Percentiles rank a stretch among this genome's conserved stretches.
phyloP scores from a whole-genome alignment of 1,140 invertebrate genomes.

The Diploscapter pachys region DNA sequence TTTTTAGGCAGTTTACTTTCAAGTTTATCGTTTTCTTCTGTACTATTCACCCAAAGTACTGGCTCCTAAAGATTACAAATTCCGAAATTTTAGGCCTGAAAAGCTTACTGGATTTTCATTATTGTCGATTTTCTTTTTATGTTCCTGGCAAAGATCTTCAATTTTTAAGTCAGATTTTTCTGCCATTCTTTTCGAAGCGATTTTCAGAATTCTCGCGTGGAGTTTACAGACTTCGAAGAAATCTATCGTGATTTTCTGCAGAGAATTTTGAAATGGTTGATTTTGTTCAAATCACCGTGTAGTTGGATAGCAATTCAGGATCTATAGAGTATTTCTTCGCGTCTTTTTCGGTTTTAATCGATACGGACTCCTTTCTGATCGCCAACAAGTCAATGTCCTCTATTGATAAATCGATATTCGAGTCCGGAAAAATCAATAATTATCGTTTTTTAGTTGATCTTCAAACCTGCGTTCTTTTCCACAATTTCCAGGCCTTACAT shows the following conservation, averaged over 20 bases:
- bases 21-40: background rate
- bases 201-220: constrained; percentile 1
- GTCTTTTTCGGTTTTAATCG: constrained; percentile 16
- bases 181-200: background rate
- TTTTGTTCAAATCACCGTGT: constrained; percentile 1
- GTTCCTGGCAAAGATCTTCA: background rate
- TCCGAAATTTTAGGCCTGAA: too few relatives aligned
- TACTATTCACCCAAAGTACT: constrained; percentile 8
- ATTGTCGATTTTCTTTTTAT: too few relatives aligned
- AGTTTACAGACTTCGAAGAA: constrained; percentile 1
- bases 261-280: background rate
- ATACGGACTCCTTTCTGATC: constrained; percentile 17
- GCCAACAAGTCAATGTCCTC: constrained; percentile 27
- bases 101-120: too few relatives aligned
- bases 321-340: constrained; percentile 25
- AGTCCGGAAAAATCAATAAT: constrained; percentile 4
- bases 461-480: constrained; percentile 20
- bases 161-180: background rate
- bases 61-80: background rate
- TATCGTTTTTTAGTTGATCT: background rate
- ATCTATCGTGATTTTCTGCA: constrained; percentile 3
- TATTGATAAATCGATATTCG: constrained; percentile 5
- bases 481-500: constrained; percentile 31
- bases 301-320: constrained; percentile 16
- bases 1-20: background rate